These are phyloP conservation scores for Hydra vulgaris DNA, from an alignment of 30 jellyfish, hydroid and myxozoan species.

Conservation along the genomic window DNA sequence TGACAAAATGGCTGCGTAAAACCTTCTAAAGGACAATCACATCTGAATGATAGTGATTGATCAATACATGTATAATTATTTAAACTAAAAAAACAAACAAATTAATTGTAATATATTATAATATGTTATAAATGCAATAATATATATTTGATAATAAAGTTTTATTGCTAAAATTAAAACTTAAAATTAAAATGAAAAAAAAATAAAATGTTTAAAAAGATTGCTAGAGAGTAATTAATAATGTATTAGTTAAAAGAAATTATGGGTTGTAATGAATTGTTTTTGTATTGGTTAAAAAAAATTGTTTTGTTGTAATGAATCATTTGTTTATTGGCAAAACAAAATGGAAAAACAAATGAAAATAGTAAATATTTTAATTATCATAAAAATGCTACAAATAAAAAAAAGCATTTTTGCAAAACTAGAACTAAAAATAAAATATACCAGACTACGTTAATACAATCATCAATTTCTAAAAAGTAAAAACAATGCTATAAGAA, in stretches of 20 bases:
- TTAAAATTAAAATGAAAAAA: too few species aligned
- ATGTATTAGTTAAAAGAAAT: too few species aligned
- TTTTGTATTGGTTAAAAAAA: too few species aligned
- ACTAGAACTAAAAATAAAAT: not conserved
- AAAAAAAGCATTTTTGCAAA: too few species aligned
- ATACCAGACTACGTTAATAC: slow-evolving; percentile 11
- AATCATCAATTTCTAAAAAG: slow-evolving; percentile 20
- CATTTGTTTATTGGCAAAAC: too few species aligned
- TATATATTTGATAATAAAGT: not conserved
- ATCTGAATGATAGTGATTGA: not conserved
- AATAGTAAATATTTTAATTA: too few species aligned
- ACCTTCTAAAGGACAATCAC: slow-evolving; percentile 21
- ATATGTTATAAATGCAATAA: not conserved
- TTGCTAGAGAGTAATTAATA: too few species aligned
- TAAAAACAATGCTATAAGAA: not conserved
- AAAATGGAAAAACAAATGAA: too few species aligned
- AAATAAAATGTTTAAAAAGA: too few species aligned
- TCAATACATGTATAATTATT: not conserved
- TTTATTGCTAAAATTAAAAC: not conserved
- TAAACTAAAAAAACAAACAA: not conserved
- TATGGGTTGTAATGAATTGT: too few species aligned
- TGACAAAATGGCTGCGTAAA: slow-evolving; percentile 21
- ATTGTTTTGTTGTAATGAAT: too few species aligned
- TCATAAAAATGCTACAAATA: too few species aligned
- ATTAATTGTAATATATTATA: not conserved